phyloP scores from a whole-genome alignment of 2,797 vertebrate species.

The Fistularia tabacaria region DNA sequence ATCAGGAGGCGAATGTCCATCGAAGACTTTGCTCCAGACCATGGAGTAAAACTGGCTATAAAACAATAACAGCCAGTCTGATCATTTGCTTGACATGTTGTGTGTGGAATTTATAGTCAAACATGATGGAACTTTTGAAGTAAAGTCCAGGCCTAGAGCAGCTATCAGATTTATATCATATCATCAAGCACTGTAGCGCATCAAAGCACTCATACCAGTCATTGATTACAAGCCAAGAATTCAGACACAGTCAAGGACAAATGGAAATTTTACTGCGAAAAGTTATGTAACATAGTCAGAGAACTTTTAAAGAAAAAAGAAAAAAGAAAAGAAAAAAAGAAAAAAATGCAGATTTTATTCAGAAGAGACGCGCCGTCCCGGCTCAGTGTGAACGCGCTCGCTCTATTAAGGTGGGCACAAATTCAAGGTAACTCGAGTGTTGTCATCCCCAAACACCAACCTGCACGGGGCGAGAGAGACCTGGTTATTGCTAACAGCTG shows the following conservation, averaged over 20 bases:
- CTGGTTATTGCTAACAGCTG: not conserved
- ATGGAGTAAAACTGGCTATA: not conserved
- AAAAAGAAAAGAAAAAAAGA: too few species aligned
- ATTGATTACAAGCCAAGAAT: not conserved
- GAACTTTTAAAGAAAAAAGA: too few species aligned
- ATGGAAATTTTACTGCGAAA: not conserved
- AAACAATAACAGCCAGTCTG: constrained; percentile 10
- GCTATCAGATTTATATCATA: not conserved
- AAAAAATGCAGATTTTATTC: not conserved
- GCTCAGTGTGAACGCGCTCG: not conserved
- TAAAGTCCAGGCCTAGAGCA: not conserved
- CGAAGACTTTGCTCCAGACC: constrained; percentile 39
- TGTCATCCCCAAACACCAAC: constrained; percentile 69
- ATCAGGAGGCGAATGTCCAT: constrained; percentile 13
- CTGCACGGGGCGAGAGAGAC: constrained; percentile 38
- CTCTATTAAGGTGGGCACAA: constrained; percentile 19
- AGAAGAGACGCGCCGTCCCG: not conserved
- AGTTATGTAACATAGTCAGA: not conserved
- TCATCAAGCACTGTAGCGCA: constrained; percentile 14
- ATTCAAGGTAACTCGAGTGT: constrained; percentile 64
- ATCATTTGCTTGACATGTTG: not conserved
- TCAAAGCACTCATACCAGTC: constrained; percentile 11
- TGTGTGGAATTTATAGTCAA: constrained; percentile 6
- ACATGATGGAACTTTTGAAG: not conserved
- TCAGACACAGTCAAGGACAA: not conserved